Base-by-base conservation (phyloP, 2,797 vertebrate species). In the Eulemur mongoz region DNA sequence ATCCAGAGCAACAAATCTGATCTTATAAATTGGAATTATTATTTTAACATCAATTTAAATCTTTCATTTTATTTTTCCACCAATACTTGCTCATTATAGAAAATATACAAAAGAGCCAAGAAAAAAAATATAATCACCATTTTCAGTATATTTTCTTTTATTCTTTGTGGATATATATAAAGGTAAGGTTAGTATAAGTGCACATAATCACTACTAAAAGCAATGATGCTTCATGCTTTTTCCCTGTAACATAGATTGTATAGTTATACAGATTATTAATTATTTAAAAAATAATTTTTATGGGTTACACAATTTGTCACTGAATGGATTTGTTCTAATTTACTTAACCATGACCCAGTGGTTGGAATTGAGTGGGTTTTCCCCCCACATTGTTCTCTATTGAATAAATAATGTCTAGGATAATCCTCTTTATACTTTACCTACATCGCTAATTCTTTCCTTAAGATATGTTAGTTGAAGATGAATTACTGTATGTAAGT, bases 391-490 rank as follows among this genome's bases (percentile, higher is more conserved):
- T 92, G 87, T 87, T 70, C 81, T 92, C 50, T 90, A 73, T 1
- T 38, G 38, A 92, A 72, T 82, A 91, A 67, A 57, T 80, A 96
- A 91, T 79, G 27, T 13, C 20, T 85, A 23, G 40, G n/a, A 89
- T 89, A 92, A 92, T 91, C 32, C 30, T 82, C 73, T 89, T 92
- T 93, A 25, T 48, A 69, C 23, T 82, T 93, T 82, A 92, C 9
- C 25, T 95, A 79, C 27, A 95, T 86, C 73, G 2, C 22, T 79
- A 78, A 89, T 67, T 92, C 35, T 78, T 86, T 82, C n/a, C 50
- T 69, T 83, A 35, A 45, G 35, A 89, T 70, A 90, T 57, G 82
- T 15, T 79, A 50, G 23, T 78, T 73, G n/a, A 92, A 83, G 7
- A 91, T 54, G 4, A 93, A 92, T 95, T 67, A 83, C 25, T 86